These are phyloP conservation scores for Spea multiplicata DNA, from an alignment of 2,113 vertebrate genomes.

Conservation along the genomic window DNA sequence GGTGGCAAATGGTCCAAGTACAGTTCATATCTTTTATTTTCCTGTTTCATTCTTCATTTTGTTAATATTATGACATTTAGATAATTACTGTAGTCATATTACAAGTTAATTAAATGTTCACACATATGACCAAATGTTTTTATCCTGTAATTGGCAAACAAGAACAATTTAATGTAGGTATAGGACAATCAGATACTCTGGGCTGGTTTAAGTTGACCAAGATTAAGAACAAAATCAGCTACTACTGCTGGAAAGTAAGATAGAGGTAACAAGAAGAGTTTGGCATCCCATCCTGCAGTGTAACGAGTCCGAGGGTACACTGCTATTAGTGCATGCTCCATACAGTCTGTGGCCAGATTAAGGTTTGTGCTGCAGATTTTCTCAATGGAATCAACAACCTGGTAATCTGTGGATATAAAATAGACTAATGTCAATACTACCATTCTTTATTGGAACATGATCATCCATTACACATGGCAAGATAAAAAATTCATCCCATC, in stretches of 20 bases:
- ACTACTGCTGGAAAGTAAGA: constrained; percentile 73
- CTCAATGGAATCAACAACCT: background rate
- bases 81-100: no score
- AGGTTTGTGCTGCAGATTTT: background rate
- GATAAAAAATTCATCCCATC: no score
- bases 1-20: no score
- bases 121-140: no score
- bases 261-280: constrained; percentile 62
- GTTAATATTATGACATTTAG: no score
- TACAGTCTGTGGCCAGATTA: constrained; percentile 64
- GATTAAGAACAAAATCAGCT: constrained; percentile 47
- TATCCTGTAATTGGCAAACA: no score
- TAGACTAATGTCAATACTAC: background rate
- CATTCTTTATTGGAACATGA: no score
- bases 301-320: constrained; percentile 66
- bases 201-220: constrained; percentile 9
- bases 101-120: no score
- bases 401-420: constrained; percentile 4
- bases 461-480: no score
- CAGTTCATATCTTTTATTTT: no score
- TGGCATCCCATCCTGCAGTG: constrained; percentile 68
- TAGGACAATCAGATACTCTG: background rate
- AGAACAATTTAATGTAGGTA: no score
- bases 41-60: no score
- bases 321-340: constrained; percentile 73